A percentile compares a stretch with the other conserved stretches of the same genome.
Conservation (phyloP, 2,888 invertebrate genomes). For the Sesia apiformis region DNA sequence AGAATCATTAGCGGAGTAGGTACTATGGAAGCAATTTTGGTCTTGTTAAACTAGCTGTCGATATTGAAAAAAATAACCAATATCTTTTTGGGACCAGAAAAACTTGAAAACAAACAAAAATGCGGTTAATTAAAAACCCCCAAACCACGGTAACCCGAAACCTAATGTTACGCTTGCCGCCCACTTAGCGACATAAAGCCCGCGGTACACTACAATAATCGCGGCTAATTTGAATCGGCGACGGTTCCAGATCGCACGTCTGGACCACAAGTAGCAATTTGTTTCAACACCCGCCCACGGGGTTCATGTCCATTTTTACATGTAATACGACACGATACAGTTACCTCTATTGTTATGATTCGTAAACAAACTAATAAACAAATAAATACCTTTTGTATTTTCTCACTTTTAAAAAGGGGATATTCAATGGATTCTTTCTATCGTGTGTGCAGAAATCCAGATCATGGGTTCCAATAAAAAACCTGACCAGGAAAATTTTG, state of each 20-base stretch:
- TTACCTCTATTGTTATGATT: no score
- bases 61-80: no score
- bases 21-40: no score
- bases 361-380: neutral
- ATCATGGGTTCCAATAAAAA: no score
- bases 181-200: constrained; percentile 11
- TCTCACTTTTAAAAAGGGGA: no score
- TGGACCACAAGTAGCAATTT: constrained; percentile 40
- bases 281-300: constrained; percentile 30
- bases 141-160: constrained; percentile 8
- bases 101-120: neutral
- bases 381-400: neutral
- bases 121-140: neutral
- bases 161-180: constrained; percentile 10
- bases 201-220: constrained; percentile 21
- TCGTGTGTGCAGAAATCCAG: no score
- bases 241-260: constrained; percentile 23
- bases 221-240: constrained; percentile 35
- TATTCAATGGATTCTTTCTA: no score
- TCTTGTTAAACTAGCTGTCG: no score
- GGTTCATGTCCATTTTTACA: constrained; percentile 15
- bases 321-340: neutral
- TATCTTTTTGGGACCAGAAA: no score
- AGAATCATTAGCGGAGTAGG: no score
- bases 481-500: no score